These are phyloP conservation scores for Pyrgus malvae DNA, from an alignment of 2,888 invertebrate species.

Conservation along the genomic window DNA sequence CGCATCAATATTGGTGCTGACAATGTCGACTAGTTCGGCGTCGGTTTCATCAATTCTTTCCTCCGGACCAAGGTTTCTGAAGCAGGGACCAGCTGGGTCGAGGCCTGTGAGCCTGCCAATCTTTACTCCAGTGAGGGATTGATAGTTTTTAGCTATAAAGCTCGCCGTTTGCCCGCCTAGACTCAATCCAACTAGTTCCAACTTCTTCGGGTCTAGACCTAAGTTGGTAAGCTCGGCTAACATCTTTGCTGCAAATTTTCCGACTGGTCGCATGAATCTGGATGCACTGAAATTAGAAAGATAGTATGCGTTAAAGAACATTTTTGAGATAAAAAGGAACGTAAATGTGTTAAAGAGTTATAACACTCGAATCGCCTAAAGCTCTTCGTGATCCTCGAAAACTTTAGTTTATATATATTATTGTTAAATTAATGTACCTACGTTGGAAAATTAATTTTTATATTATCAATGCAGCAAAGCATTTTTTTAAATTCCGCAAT, in stretches of 20 bases:
- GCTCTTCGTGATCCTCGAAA: too few relatives aligned
- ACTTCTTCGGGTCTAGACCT: constrained; percentile 55
- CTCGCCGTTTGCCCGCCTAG: constrained; percentile 61
- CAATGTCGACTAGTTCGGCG: constrained; percentile 59
- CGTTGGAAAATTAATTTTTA: too few relatives aligned
- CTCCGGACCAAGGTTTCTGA: constrained; percentile 54
- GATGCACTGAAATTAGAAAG: constrained; percentile 51
- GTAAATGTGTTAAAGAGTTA: too few relatives aligned
- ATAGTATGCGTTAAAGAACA: neutral
- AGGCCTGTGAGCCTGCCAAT: constrained; percentile 53
- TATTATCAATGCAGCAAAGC: too few relatives aligned
- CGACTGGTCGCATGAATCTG: constrained; percentile 50
- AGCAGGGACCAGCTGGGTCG: constrained; percentile 66
- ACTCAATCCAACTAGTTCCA: constrained; percentile 59
- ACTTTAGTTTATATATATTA: too few relatives aligned
- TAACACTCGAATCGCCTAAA: too few relatives aligned
- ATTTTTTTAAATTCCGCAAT: too few relatives aligned
- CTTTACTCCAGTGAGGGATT: constrained; percentile 48
- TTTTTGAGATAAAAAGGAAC: neutral
- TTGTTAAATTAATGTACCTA: too few relatives aligned
- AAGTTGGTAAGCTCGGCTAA: constrained; percentile 46
- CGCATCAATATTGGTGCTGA: constrained; percentile 61
- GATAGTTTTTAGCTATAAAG: constrained; percentile 58
- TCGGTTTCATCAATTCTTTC: constrained; percentile 56
- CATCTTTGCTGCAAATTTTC: constrained; percentile 57